These are phyloP conservation scores for Cecropterus lyciades DNA, from an alignment of 1,140 invertebrate genomes.

Conservation along the genomic window DNA sequence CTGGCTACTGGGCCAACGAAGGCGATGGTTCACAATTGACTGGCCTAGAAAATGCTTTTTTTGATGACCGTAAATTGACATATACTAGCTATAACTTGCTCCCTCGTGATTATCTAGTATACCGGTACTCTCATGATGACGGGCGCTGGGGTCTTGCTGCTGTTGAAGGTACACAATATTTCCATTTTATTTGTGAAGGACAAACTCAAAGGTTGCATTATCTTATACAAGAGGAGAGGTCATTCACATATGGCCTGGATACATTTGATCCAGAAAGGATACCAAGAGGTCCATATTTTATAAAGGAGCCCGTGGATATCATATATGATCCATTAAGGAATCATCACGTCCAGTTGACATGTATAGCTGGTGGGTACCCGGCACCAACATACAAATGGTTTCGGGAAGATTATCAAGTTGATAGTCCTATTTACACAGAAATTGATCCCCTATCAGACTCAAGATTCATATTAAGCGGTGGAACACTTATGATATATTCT, in stretches of 20 bases:
- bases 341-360: slow-evolving; percentile 91
- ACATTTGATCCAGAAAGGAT: slow-evolving; percentile 91
- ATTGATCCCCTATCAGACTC: slow-evolving; percentile 91
- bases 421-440: slow-evolving; percentile 87
- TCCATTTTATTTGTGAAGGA: slow-evolving; percentile 96
- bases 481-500: slow-evolving; percentile 94
- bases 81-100: slow-evolving; percentile 82
- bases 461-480: slow-evolving; percentile 95
- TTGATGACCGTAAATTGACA: slow-evolving; percentile 83
- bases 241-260: slow-evolving; percentile 92
- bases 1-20: slow-evolving; percentile 93
- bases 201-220: slow-evolving; percentile 87
- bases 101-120: slow-evolving; percentile 85
- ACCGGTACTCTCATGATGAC: slow-evolving; percentile 88
- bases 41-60: slow-evolving; percentile 93
- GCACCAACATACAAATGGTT: slow-evolving; percentile 96
- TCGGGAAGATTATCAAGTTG: slow-evolving; percentile 93
- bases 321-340: slow-evolving; percentile 93
- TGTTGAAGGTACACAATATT: slow-evolving; percentile 89
- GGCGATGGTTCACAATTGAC: slow-evolving; percentile 90
- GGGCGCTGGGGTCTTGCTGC: slow-evolving; percentile 94
- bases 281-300: slow-evolving; percentile 94
- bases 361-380: slow-evolving; percentile 95
- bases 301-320: slow-evolving; percentile 91
- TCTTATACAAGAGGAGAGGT: slow-evolving; percentile 90